A percentile compares a stretch with the other conserved stretches of the same genome.
Conservation (phyloP, 2,888 invertebrate species). For the Julus scanicus region DNA sequence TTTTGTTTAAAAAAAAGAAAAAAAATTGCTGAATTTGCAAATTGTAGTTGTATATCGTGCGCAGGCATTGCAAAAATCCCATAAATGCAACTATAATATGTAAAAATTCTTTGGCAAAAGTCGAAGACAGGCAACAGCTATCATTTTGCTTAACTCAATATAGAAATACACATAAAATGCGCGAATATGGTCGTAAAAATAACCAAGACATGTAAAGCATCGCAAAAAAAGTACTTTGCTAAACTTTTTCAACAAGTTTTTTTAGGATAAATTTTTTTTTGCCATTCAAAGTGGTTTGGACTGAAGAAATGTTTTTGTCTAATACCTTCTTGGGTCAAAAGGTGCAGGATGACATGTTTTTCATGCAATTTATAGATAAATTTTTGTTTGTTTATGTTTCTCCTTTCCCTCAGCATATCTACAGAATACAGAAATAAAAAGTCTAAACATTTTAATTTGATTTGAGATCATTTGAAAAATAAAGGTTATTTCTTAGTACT, state of each 20-base stretch:
- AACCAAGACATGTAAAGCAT: neutral
- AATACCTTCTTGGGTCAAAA: neutral
- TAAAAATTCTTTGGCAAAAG: neutral
- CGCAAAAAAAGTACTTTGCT: neutral
- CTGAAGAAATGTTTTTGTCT: neutral
- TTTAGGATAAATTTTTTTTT: neutral
- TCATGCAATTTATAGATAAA: neutral
- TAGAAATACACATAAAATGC: neutral
- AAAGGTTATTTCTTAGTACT: too few relatives aligned
- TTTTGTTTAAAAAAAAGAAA: neutral
- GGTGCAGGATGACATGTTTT: neutral
- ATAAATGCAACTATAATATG: neutral
- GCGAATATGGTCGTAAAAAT: neutral
- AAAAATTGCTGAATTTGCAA: neutral
- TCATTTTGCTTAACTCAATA: neutral
- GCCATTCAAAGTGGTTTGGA: neutral
- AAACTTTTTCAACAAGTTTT: neutral
- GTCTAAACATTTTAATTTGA: neutral
- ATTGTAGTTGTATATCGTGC: neutral
- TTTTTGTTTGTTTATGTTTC: neutral
- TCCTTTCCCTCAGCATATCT: neutral
- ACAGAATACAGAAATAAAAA: neutral
- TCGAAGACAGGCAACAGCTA: neutral
- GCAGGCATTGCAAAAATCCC: neutral
- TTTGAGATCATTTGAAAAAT: neutral